These are phyloP conservation scores for Busseola fusca DNA, from an alignment of 2,888 invertebrate species.

Conservation along the genomic window DNA sequence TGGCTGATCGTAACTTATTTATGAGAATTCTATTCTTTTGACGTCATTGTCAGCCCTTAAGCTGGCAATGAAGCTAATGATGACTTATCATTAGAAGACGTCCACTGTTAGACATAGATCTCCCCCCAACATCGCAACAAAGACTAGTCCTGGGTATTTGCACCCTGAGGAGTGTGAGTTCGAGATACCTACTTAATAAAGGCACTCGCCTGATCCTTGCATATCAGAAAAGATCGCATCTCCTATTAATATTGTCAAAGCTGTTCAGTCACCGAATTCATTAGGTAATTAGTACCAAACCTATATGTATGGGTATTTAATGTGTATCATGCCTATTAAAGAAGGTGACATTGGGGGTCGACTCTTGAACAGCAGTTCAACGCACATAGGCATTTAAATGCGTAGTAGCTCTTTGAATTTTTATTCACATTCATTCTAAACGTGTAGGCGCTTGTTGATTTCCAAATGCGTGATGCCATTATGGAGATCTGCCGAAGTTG, in stretches of 20 bases:
- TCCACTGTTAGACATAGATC: not conserved
- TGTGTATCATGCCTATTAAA: constrained; percentile 18
- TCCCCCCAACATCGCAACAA: not conserved
- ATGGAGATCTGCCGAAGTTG: constrained; percentile 12
- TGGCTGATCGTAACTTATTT: not conserved
- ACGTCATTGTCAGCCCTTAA: not conserved
- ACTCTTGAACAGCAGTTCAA: constrained; percentile 30
- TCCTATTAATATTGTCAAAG: not conserved
- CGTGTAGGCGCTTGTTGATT: constrained; percentile 25
- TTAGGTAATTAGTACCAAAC: constrained; percentile 4
- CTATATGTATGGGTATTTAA: constrained; percentile 13
- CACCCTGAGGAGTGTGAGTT: not conserved
- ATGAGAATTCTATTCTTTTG: not conserved
- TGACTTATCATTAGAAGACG: not conserved
- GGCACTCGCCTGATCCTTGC: not conserved
- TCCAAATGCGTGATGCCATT: constrained; percentile 20
- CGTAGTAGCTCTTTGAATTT: constrained; percentile 29
- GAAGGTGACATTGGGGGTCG: constrained; percentile 52
- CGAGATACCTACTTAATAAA: not conserved
- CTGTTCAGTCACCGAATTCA: constrained; percentile 1
- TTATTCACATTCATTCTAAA: constrained; percentile 28
- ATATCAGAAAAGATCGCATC: not conserved
- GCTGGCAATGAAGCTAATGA: too few relatives aligned
- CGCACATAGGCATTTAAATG: constrained; percentile 9
- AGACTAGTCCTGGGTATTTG: not conserved